phyloP scores from a whole-genome alignment of 64 coral and sea anemone species.

The Porites lutea region DNA sequence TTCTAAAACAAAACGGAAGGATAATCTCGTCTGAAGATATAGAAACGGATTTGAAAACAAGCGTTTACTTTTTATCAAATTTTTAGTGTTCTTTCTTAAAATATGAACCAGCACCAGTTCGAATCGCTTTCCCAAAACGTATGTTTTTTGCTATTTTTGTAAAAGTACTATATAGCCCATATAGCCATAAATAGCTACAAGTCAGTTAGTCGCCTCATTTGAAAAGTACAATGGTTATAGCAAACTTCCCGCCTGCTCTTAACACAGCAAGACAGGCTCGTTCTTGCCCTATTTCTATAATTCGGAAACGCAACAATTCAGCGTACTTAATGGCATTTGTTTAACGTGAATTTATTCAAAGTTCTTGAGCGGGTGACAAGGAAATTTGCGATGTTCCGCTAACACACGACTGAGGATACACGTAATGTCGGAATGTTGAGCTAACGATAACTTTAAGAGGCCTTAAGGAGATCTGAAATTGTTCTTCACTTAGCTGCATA shows the following conservation, averaged over 20 bases:
- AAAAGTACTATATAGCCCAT: no score
- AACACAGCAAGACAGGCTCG: neutral
- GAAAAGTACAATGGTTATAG: neutral
- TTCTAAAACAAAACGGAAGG: neutral
- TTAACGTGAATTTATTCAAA: neutral
- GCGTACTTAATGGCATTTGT: neutral
- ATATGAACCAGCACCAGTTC: no score
- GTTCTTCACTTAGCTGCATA: constrained; percentile 17
- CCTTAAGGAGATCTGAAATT: neutral
- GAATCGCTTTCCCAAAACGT: no score
- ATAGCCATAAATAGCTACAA: no score
- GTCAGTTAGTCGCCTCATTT: neutral
- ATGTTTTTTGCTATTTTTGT: no score
- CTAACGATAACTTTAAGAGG: neutral
- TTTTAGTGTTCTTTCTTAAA: neutral
- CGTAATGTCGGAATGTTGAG: neutral
- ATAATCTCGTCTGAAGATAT: neutral
- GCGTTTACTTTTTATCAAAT: neutral
- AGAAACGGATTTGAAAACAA: neutral
- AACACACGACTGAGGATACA: neutral
- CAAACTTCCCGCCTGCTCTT: no score
- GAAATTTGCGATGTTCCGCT: neutral
- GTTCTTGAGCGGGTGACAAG: neutral
- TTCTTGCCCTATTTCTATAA: neutral
- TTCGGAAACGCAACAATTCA: constrained; percentile 20